phyloP scores from a whole-genome alignment of 2,797 vertebrate species.

The Typhlichthys eigenmanni region DNA sequence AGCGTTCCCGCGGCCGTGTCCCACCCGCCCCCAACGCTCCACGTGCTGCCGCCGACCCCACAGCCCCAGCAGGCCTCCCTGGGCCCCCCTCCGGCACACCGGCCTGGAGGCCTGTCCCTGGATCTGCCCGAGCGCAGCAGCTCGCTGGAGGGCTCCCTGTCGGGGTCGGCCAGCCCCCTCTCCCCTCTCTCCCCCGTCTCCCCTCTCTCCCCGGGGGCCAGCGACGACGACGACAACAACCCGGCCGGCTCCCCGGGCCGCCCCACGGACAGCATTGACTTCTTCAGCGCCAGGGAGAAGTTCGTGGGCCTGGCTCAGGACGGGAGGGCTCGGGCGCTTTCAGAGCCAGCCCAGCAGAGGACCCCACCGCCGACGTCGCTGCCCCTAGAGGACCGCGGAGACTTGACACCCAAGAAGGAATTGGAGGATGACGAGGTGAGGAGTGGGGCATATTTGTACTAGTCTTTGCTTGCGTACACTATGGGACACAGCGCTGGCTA shows the following conservation, averaged over 20 bases:
- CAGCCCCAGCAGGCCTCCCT: conserved; percentile 33
- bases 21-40: conserved; percentile 62
- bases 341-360: conserved; percentile 72
- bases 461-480: too few relatives aligned
- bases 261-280: conserved; percentile 89
- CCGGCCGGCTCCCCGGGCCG: conserved; percentile 66
- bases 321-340: conserved; percentile 62
- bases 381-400: conserved; percentile 55
- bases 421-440: conserved; percentile 34
- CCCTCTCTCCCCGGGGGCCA: conserved; percentile 16
- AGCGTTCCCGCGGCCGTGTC: conserved; percentile 41
- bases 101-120: conserved; percentile 37
- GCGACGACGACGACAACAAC: conserved; percentile 61
- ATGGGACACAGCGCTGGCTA: too few relatives aligned
- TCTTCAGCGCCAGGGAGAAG: conserved; percentile 92
- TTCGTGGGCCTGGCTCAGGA: conserved; percentile 90
- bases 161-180: conserved; percentile 42
- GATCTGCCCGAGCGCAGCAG: conserved; percentile 48
- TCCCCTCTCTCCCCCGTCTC: conserved; percentile 62
- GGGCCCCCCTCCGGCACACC: conserved; percentile 32
- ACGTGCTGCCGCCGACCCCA: conserved; percentile 59
- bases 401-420: conserved; percentile 34
- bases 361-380: conserved; percentile 2
- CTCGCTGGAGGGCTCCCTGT: conserved; percentile 47
- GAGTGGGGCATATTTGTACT: conserved; percentile 17